Base-by-base conservation (phyloP, 2,888 invertebrate species). In the Himalopsyche tibetana region DNA sequence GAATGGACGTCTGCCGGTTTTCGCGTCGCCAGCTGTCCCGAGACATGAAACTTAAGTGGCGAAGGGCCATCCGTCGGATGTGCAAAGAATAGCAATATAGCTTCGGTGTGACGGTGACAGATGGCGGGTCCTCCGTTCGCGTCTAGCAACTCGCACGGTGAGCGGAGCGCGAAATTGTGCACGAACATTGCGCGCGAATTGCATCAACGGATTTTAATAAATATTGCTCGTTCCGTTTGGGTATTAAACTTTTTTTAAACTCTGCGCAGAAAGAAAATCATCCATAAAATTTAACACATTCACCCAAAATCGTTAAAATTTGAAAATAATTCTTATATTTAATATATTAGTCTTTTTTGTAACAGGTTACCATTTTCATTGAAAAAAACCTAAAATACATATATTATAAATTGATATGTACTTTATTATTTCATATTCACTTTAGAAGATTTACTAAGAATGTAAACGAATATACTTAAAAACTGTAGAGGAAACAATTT, bases 141-240 rank as follows among this genome's bases (percentile, higher is more conserved):
- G 36, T 74, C 74, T 74, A 12, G 15, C 36, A 74, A 45, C 36
- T 42, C 40, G 36, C 80, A 91, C 91, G 90, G 90, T 91, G 90
- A 91, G 92, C 91, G 91, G 91, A 91, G 91, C 91, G 91, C 91
- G 90, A 82, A 51, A 82, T 51, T 51, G n/a, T 63, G 63, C 63
- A 28, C 63, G 63, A 63, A 28, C 19, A 19, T 63, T 63, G 11
- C 36, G 36, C 36, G 28, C 36, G 74, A 74, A 36, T 74, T 38
- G 63, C 74, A 36, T 74, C 74, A 36, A 36, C 2, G 74, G 74
- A 38, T 38, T 74, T 28, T 74, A 38, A 74, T 74, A 38, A 3
- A 5, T 36, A 9, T 74, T 38, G 38, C 28, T 38, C 36, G 12
- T 74, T 74, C 74, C 19, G 15, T 36, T 15, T 74, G 36, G 38